Percentiles rank a stretch among this genome's conserved stretches.
phyloP scores from a whole-genome alignment of 1,140 invertebrate species.

The Mesaphorura yosii region DNA sequence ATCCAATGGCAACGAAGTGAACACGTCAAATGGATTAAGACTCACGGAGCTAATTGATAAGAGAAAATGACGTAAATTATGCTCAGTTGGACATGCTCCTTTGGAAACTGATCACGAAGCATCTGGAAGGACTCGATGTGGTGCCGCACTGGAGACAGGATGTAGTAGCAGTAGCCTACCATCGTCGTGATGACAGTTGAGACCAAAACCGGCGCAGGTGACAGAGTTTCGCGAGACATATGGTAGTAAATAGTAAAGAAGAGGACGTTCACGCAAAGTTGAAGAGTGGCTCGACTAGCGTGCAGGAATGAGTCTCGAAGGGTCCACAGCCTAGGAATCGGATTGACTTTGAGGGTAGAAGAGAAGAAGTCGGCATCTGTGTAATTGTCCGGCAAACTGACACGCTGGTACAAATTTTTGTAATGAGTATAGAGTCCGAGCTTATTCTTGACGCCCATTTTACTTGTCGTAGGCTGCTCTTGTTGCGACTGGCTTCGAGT shows the following conservation, averaged over 20 bases:
- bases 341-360: slow-evolving; percentile 15
- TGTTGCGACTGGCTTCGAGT: too few relatives aligned
- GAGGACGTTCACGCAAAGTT: slow-evolving; percentile 14
- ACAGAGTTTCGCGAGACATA: slow-evolving; percentile 10
- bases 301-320: slow-evolving; percentile 2
- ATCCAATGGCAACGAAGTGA: too few relatives aligned
- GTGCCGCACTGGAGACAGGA: background rate
- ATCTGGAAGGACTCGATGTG: background rate
- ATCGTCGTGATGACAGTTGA: slow-evolving; percentile 4
- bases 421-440: background rate
- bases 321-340: slow-evolving; percentile 9
- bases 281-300: slow-evolving; percentile 10
- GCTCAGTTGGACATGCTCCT: slow-evolving; percentile 19
- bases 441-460: too few relatives aligned
- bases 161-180: slow-evolving; percentile 17
- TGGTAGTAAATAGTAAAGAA: slow-evolving; percentile 24
- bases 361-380: background rate
- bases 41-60: slow-evolving; percentile 46
- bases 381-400: background rate
- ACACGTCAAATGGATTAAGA: too few relatives aligned
- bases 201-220: background rate
- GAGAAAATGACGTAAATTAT: slow-evolving; percentile 20
- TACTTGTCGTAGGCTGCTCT: too few relatives aligned
- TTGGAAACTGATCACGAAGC: slow-evolving; percentile 2
- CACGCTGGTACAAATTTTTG: background rate